A percentile compares a stretch with the other conserved stretches of the same genome.
These are phyloP conservation scores for Chelonoidis abingdonii DNA, from an alignment of 2,113 vertebrate species.

Conservation along the genomic window DNA sequence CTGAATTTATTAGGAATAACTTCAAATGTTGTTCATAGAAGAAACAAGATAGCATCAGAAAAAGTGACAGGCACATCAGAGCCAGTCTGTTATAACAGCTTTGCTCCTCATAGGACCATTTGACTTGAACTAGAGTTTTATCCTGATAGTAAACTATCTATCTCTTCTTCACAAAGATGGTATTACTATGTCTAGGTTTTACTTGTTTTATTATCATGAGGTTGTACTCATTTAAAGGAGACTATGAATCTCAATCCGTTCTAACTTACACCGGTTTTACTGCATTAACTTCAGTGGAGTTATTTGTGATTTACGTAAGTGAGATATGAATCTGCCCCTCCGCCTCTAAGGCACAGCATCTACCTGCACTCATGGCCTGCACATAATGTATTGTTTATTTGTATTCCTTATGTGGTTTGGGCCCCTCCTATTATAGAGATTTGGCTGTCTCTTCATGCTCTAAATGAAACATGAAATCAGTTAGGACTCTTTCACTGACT, in stretches of 20 bases:
- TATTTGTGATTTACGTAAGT: neutral
- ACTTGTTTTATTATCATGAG: constrained; percentile 2
- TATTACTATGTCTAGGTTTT: neutral
- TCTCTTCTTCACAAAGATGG: neutral
- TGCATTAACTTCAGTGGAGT: neutral
- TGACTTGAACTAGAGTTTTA: neutral
- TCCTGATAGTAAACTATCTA: neutral
- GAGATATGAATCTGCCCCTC: neutral
- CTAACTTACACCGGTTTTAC: constrained; percentile 28
- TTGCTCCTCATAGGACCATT: neutral
- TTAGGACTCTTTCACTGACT: neutral
- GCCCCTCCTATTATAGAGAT: neutral
- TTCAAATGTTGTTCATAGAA: neutral
- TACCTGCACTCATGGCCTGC: neutral
- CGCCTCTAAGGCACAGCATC: neutral
- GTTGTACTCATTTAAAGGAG: constrained; percentile 24
- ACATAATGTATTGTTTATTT: neutral
- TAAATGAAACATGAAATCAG: neutral
- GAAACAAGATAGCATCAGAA: neutral
- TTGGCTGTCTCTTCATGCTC: neutral
- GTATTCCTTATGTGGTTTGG: neutral
- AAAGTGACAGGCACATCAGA: neutral
- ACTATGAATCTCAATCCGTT: constrained; percentile 4
- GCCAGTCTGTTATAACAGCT: neutral
- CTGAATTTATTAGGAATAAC: neutral